Evolutionary conservation across 2,797 vertebrate genomes (phyloP), one percentile per base, ranked within the genome.

Genomic region (Choloepus didactylus): DNA sequence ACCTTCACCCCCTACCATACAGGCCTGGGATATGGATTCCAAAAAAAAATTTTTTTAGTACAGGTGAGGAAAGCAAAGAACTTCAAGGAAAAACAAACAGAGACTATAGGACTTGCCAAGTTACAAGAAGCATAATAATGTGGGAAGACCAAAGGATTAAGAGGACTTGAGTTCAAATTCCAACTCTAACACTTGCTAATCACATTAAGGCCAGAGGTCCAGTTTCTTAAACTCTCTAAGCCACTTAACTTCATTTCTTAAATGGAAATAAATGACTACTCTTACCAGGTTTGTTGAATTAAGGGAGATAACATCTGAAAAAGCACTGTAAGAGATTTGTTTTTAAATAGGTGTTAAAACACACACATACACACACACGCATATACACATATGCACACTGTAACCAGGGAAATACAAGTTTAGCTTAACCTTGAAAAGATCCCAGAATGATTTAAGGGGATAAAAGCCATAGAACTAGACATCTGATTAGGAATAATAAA

Each of bases 111-210:
- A 44, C 64, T 56, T 62, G 38, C n/a, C 51, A 85, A 72, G 59
- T 82, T 54, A 79, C 5, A 79, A 60, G 76, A 12, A 31, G 38
- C 10, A 59, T 60, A 84, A 62, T 35, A 54, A 60, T 35, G 62
- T n/a, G 11, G 73, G 69, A 77, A 87, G 41, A 92, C 12, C 54
- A 25, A 93, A 70, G 69, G 54, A 73, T 69, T 73, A 46, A 46
- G 69, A 87, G 59, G 84, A 56, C 66, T 27, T 51, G 62, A 70
- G 76, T 96, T 96, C 93, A 91, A 93, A 96, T 80, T 93, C 89
- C 89, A 81, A 23, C 46, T 49, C 73, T 51, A 51, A 31, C 46
- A 41, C 0, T 9, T 66, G 59, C 46, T 94, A 75, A 91, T 89
- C 49, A n/a, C 21, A 25, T 62, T 69, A 81, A 93, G 89, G 44